phyloP scores from a whole-genome alignment of 2,113 vertebrate species.

The Heterotilapia buettikoferi region DNA sequence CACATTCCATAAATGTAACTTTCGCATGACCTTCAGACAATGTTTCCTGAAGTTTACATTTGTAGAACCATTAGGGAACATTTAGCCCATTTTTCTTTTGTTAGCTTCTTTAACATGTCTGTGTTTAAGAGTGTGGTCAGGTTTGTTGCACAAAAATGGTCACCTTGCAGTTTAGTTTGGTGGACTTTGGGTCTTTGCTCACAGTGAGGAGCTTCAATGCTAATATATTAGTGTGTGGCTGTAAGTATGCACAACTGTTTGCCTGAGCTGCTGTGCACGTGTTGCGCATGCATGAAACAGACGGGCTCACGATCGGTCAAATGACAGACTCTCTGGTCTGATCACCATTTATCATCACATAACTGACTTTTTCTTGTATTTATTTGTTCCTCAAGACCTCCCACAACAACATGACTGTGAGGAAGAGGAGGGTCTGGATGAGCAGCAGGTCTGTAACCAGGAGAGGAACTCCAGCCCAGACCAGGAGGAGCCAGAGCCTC shows the following conservation, averaged over 20 bases:
- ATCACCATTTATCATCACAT: background rate
- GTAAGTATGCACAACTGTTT: background rate
- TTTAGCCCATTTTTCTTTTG: background rate
- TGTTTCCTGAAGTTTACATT: background rate
- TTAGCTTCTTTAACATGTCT: background rate
- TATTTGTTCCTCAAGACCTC: background rate
- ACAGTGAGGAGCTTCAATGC: background rate
- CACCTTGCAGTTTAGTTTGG: background rate
- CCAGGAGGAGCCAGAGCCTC: background rate
- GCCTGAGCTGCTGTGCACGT: background rate
- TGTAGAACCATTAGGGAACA: background rate
- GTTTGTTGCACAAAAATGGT: background rate
- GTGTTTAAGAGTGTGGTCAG: background rate
- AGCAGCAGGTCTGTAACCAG: background rate
- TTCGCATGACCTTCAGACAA: background rate
- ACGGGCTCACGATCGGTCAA: accelerated
- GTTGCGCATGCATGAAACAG: background rate
- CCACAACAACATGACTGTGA: background rate
- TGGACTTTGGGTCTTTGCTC: background rate
- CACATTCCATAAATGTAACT: background rate
- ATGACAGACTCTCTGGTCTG: background rate
- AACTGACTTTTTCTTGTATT: background rate
- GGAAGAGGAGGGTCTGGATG: background rate
- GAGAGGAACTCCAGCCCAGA: background rate
- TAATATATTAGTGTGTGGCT: background rate